These are phyloP conservation scores for Sebastes diaconus DNA, from an alignment of 2,797 vertebrate genomes.

Conservation along the genomic window DNA sequence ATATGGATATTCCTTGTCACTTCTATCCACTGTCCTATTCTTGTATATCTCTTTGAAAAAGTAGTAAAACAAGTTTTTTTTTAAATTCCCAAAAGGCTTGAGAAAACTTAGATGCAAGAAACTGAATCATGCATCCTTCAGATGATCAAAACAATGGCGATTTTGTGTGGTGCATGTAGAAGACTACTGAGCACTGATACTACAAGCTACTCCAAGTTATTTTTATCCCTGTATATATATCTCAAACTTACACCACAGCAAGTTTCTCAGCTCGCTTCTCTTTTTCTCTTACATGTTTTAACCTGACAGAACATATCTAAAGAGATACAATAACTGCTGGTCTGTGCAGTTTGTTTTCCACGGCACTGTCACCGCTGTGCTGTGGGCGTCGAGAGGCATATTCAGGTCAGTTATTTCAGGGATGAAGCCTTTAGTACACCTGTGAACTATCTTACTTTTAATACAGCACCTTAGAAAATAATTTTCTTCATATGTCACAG, in stretches of 20 bases:
- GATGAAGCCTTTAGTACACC: conserved; percentile 38
- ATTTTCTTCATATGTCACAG: not conserved
- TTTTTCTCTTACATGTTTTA: conserved; percentile 24
- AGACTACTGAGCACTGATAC: conserved; percentile 20
- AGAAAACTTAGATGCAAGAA: conserved; percentile 22
- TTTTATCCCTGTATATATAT: conserved; percentile 37
- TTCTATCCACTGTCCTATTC: conserved; percentile 16
- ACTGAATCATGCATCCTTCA: conserved; percentile 9
- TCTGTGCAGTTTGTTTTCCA: conserved; percentile 53
- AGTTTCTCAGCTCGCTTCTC: conserved; percentile 16
- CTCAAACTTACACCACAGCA: conserved; percentile 29
- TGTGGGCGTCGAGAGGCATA: conserved; percentile 48
- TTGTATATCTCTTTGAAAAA: conserved; percentile 20
- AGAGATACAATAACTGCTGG: conserved; percentile 51
- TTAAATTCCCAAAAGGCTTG: conserved; percentile 9
- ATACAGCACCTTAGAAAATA: not conserved
- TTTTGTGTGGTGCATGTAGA: not conserved
- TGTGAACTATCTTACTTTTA: conserved; percentile 43
- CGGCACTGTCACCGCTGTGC: conserved; percentile 33
- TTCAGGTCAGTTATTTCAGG: conserved; percentile 62
- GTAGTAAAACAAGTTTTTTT: conserved; percentile 1
- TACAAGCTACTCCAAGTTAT: conserved; percentile 39
- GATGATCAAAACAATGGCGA: conserved; percentile 32
- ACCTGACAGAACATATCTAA: conserved; percentile 52
- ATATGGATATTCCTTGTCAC: not conserved